A percentile compares a stretch with the other conserved stretches of the same genome.
Evolutionary conservation across 2,888 invertebrate genomes (phyloP).

Genomic region (Zonitis immaculata): DNA sequence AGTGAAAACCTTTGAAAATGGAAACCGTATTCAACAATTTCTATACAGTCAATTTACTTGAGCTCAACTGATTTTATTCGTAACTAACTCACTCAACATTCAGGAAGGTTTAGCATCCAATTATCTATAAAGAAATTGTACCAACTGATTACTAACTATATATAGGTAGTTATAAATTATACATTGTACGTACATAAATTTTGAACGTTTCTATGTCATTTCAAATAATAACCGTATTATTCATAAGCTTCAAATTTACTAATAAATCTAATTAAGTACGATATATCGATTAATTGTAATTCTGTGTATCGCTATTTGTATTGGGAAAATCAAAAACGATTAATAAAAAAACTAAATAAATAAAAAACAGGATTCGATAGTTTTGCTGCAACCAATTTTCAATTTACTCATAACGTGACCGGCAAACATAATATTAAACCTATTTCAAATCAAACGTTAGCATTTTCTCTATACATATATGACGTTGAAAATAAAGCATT

Average conservation of each 20-base stretch:
- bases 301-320: too few species aligned
- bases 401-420: constrained; percentile 1
- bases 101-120: neutral
- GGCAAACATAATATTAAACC: neutral
- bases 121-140: neutral
- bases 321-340: neutral
- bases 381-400: neutral
- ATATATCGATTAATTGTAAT: too few species aligned
- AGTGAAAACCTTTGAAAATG: neutral
- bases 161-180: too few species aligned
- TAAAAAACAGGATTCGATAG: too few species aligned
- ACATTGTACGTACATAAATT: too few species aligned
- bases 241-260: neutral
- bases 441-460: neutral
- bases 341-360: neutral
- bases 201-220: neutral
- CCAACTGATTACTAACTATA: neutral
- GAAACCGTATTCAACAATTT: neutral
- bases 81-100: neutral
- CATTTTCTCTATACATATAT: neutral
- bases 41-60: neutral
- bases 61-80: neutral
- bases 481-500: too few species aligned
- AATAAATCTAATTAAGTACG: too few species aligned
- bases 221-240: neutral